Base-by-base conservation (phyloP, 1,140 invertebrate species). In the Bombus balteatus region DNA sequence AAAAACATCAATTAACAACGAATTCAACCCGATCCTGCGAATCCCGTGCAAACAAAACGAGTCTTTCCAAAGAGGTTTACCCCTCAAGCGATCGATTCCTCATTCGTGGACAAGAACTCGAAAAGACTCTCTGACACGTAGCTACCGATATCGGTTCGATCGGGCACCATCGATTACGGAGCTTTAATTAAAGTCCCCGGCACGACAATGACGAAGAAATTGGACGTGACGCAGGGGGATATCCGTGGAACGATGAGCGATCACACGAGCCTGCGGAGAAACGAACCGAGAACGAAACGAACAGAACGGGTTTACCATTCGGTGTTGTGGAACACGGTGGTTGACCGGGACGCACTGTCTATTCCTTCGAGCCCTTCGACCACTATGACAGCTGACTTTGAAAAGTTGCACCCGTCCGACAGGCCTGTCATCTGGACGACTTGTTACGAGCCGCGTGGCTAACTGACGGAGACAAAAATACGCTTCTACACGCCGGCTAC, bases 391-490 rank as follows among this genome's bases (percentile, higher is more conserved):
- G 80, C 87, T 91, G 91, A 93, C 91, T 92, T 92, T 93, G 92
- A 93, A 88, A 93, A 92, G 91, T 91, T 93, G 92, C 92, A 92
- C 92, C 92, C 86, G 92, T 93, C 91, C 86, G 92, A 92, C 92
- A 85, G 89, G 79, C 70, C 88, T 90, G 92, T 92, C 92, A 80
- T 92, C 90, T 84, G 86, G 88, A 73, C 86, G 88, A 90, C 91
- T 91, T 87, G 87, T 89, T 87, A 82, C 90, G 76, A 76, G 78
- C 82, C 72, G 84, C 88, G 72, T 76, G 79, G 80, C 83, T 88
- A 90, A 90, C 89, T 83, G 89, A 25, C 88, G 78, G 74, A 81
- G 83, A 91, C 90, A 88, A 91, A 91, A 91, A 91, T 91, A 91
- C 83, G 88, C 65, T 68, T 89, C 83, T 91, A 87, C 83, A 85